Evolutionary conservation across 2,888 invertebrate species (phyloP), one percentile per base, ranked within the genome.

Genomic region (Unio pictorum): DNA sequence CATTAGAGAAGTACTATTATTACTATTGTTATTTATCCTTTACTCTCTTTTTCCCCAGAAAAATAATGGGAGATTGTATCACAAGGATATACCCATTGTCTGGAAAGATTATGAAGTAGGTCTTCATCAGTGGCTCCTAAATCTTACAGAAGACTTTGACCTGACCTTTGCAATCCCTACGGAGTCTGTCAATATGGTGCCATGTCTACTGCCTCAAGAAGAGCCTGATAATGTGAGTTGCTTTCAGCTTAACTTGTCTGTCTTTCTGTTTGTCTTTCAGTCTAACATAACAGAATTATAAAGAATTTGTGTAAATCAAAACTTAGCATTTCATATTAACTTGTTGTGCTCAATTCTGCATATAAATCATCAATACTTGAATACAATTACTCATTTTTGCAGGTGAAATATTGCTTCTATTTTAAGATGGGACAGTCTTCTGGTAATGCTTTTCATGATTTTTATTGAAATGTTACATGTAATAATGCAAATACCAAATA

Each of bases 61-160:
- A 65, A 74, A 81, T 63, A 69, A 85, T 65, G 90, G 90, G 1
- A 75, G 83, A 60, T 84, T 90, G 57, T 61, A 76, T 20, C 88
- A 89, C 73, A 71, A 74, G 15, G 85, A 89, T 68, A 82, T 90
- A 4, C 73, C 72, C 0, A 68, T 74, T 17, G 81, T 90, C 34
- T 90, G 90, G 90, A 68, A 75, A 55, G 74, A 79, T 0, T 89
- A 88, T 76, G 82, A 81, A 18, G 57, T 61, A 7, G 78, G 81
- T 8, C 78, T 89, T 17, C 89, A 88, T 67, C 69, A 74, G 8
- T 90, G 90, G 90, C 77, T 90, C 64, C 76, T 90, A 67, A 80
- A 84, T 56, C 80, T 90, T 62, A 90, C 90, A 7, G 90, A 90
- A 74, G 89, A 87, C 75, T 90, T 90, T 83, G 90, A 90, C 71